Conservation (phyloP, 2,797 vertebrate species). For the Ciconia nigra region DNA sequence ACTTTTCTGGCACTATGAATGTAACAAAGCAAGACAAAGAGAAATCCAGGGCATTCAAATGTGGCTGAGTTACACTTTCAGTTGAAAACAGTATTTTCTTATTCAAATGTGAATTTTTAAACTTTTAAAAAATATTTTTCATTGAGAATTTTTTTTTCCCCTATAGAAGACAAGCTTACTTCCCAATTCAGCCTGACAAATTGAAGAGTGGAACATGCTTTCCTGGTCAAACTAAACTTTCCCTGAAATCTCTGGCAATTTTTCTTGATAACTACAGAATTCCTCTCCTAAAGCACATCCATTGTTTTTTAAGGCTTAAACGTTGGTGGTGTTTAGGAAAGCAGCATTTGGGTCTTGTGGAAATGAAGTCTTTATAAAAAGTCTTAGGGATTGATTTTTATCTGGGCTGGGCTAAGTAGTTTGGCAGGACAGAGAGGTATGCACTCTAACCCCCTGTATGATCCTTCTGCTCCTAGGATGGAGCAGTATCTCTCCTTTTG, state of each 20-base stretch:
- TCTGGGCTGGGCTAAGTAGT: background rate
- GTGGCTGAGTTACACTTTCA: background rate
- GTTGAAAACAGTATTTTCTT: background rate
- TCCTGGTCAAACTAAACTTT: background rate
- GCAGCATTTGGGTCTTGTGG: background rate
- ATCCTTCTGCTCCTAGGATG: background rate
- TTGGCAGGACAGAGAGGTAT: background rate
- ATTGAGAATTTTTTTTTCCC: background rate
- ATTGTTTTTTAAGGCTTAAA: background rate
- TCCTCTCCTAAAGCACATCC: background rate
- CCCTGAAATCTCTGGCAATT: background rate
- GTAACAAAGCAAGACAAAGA: background rate
- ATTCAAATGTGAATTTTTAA: background rate
- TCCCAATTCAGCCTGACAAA: background rate
- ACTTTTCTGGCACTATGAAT: background rate
- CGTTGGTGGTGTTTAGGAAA: accelerated
- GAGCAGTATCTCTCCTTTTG: background rate
- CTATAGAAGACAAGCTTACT: background rate
- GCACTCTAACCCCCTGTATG: background rate
- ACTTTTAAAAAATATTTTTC: background rate
- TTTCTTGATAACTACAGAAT: background rate
- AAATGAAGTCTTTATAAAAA: background rate
- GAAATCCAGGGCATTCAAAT: background rate
- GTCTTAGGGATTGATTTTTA: background rate
- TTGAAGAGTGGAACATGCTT: background rate